Evolutionary conservation across 1,140 invertebrate species (phyloP).

Genomic region (Zaprionus vittiger): DNA sequence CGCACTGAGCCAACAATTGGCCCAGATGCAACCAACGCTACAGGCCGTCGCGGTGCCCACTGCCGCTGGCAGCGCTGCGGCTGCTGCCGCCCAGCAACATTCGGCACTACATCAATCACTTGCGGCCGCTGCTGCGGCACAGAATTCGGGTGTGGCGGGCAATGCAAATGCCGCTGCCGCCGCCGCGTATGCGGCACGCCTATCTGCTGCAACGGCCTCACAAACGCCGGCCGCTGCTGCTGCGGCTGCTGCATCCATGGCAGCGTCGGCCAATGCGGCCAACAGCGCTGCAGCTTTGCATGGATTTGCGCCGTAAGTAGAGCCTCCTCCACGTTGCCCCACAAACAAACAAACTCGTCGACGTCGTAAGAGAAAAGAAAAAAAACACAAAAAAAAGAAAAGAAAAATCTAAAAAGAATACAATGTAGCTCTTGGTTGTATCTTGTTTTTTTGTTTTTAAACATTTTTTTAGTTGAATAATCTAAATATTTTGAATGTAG

Average conservation of each 20-base stretch:
- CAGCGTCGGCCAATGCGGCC: slow-evolving; percentile 88
- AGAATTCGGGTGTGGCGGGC: slow-evolving; percentile 57
- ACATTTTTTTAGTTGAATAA: slow-evolving; percentile 40
- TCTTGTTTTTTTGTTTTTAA: slow-evolving; percentile 29
- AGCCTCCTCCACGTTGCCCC: slow-evolving; percentile 53
- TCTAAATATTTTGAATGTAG: slow-evolving; percentile 57
- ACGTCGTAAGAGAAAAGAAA: slow-evolving; percentile 41
- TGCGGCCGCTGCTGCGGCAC: slow-evolving; percentile 63
- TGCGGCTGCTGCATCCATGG: slow-evolving; percentile 87
- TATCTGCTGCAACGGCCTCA: slow-evolving; percentile 85
- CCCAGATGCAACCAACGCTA: slow-evolving; percentile 57
- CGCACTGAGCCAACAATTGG: slow-evolving; percentile 59
- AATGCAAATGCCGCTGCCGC: slow-evolving; percentile 71
- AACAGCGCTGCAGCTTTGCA: slow-evolving; percentile 88
- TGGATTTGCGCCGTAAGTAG: slow-evolving; percentile 93
- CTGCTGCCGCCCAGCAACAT: slow-evolving; percentile 62
- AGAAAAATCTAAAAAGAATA: slow-evolving; percentile 12
- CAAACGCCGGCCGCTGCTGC: slow-evolving; percentile 86
- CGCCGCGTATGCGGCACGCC: slow-evolving; percentile 85
- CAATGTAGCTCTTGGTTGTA: slow-evolving; percentile 53
- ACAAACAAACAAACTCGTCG: slow-evolving; percentile 36
- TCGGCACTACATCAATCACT: slow-evolving; percentile 69
- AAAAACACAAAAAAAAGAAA: slow-evolving; percentile 11
- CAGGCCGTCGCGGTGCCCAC: slow-evolving; percentile 68
- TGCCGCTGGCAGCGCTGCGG: slow-evolving; percentile 61